Percentiles rank a stretch among this genome's conserved stretches.
Evolutionary conservation across 2,888 invertebrate species (phyloP).

Genomic region (Argynnis bischoffii): DNA sequence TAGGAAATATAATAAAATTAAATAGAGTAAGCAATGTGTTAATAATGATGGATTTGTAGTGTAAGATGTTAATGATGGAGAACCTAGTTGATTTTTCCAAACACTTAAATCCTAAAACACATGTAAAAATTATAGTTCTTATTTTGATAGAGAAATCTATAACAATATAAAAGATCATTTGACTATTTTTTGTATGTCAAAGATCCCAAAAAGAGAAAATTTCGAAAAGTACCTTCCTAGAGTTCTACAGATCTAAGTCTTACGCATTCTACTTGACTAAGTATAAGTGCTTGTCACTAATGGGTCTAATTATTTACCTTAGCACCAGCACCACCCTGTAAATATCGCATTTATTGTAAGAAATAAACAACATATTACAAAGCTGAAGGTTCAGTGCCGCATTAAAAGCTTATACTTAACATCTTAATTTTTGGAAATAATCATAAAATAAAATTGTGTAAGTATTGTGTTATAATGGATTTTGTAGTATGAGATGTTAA

Average conservation of each 20-base stretch:
- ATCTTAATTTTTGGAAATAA: too few relatives aligned
- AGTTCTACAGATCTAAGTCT: constrained; percentile 57
- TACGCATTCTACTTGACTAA: constrained; percentile 64
- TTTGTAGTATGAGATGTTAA: constrained; percentile 46
- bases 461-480: constrained; percentile 28
- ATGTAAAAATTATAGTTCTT: constrained; percentile 27
- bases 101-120: constrained; percentile 7
- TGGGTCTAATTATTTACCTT: constrained; percentile 68
- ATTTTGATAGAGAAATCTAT: constrained; percentile 37
- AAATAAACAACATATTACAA: constrained; percentile 45
- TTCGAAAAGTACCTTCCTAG: constrained; percentile 46
- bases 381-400: constrained; percentile 2
- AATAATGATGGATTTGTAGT: background rate
- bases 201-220: constrained; percentile 25
- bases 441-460: too few relatives aligned
- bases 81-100: constrained; percentile 2
- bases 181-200: constrained; percentile 28
- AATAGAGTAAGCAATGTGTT: background rate
- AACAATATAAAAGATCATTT: constrained; percentile 22
- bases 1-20: constrained; percentile 1
- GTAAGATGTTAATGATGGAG: background rate
- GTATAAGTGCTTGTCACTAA: constrained; percentile 45
- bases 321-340: constrained; percentile 77
- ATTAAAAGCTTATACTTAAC: constrained; percentile 9
- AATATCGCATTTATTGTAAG: constrained; percentile 46